These are phyloP conservation scores for Lithophane semibrunnea DNA, from an alignment of 2,888 invertebrate genomes.

Conservation along the genomic window DNA sequence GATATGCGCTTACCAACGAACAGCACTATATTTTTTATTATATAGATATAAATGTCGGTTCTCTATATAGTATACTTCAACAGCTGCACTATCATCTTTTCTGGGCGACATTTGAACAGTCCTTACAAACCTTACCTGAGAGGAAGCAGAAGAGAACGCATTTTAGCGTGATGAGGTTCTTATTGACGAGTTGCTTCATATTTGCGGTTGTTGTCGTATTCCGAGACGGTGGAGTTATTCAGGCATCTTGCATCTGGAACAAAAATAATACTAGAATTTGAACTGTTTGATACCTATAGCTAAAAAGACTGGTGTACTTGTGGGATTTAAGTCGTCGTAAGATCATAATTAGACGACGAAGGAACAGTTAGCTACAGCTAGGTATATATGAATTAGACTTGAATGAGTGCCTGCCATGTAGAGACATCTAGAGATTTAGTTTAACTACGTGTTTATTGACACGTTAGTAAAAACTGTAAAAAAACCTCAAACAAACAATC, in stretches of 20 bases:
- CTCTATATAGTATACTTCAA: background rate
- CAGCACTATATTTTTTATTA: no score
- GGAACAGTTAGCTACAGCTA: background rate
- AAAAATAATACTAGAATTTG: constrained; percentile 31
- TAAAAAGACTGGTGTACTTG: background rate
- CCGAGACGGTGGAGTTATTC: constrained; percentile 41
- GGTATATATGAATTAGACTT: background rate
- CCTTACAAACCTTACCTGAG: constrained; percentile 90
- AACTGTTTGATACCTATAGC: background rate
- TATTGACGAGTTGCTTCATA: constrained; percentile 90
- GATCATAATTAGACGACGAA: background rate
- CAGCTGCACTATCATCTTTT: background rate
- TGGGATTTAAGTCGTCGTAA: background rate
- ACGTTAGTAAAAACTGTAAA: constrained; percentile 8
- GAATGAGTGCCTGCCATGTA: background rate
- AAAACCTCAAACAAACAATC: constrained; percentile 57
- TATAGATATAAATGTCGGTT: background rate
- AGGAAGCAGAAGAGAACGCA: constrained; percentile 95
- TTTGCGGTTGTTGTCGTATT: constrained; percentile 63
- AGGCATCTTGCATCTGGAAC: constrained; percentile 79
- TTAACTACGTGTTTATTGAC: constrained; percentile 14
- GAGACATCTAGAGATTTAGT: constrained; percentile 18
- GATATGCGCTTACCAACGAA: no score
- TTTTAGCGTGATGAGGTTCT: constrained; percentile 94
- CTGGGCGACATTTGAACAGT: constrained; percentile 14